These are phyloP conservation scores for Oryzias celebensis DNA, from an alignment of 2,113 vertebrate genomes.

Conservation along the genomic window DNA sequence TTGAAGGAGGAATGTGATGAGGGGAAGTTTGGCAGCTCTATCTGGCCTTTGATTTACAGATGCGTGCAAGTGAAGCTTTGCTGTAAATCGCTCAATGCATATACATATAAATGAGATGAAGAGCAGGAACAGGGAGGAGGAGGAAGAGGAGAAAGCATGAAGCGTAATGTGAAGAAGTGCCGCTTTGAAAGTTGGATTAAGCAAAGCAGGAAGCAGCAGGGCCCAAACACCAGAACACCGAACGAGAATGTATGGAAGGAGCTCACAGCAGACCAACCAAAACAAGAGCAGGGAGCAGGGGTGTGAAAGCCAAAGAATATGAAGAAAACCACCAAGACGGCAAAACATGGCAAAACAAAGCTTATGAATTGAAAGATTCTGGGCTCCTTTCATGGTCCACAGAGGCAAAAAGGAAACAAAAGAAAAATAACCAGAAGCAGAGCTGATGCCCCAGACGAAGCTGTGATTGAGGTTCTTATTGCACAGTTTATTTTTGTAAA, in stretches of 20 bases:
- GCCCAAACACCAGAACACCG: conserved; percentile 36
- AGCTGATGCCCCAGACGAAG: conserved; percentile 31
- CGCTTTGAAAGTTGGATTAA: conserved; percentile 69
- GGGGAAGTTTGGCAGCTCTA: conserved; percentile 45
- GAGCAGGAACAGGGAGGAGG: conserved; percentile 21
- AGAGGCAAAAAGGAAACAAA: background rate
- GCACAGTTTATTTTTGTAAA: no score
- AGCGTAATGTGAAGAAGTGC: conserved; percentile 65
- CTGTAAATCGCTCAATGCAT: conserved; percentile 68
- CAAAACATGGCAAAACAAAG: conserved; percentile 12
- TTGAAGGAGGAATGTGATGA: conserved; percentile 39
- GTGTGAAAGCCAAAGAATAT: conserved; percentile 2
- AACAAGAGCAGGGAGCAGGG: background rate
- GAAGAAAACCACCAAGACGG: conserved; percentile 16
- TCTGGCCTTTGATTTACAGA: conserved; percentile 55
- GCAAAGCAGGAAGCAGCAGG: conserved; percentile 53
- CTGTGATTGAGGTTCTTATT: conserved; percentile 11
- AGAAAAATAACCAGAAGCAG: conserved; percentile 9
- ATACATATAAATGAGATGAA: conserved; percentile 69
- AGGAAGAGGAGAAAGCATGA: conserved; percentile 56
- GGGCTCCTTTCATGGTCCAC: background rate
- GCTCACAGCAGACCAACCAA: conserved; percentile 14
- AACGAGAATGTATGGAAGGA: conserved; percentile 34
- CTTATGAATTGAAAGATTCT: conserved; percentile 13
- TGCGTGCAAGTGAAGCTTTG: conserved; percentile 52